phyloP scores from a whole-genome alignment of 1,140 invertebrate species.

The Tribolium madens region DNA sequence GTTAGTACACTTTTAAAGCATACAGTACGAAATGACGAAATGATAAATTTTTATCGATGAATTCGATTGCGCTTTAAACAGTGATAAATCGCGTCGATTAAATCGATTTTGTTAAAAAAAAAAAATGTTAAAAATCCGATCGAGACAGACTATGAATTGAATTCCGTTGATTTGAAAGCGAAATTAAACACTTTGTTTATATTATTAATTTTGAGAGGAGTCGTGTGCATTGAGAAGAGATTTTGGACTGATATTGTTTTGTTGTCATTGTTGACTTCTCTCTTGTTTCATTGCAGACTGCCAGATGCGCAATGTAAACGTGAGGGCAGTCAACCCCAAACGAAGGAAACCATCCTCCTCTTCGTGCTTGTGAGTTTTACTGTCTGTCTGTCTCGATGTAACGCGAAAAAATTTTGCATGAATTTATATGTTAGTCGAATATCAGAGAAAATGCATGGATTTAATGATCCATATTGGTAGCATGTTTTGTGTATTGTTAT shows the following conservation, averaged over 20 bases:
- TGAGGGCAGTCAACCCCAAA: slow-evolving; percentile 80
- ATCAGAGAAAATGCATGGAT: slow-evolving; percentile 49
- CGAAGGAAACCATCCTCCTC: slow-evolving; percentile 77
- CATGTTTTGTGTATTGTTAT: slow-evolving; percentile 31
- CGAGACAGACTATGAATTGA: slow-evolving; percentile 35
- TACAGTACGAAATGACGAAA: slow-evolving; percentile 42
- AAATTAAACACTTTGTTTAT: slow-evolving; percentile 19
- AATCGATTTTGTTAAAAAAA: slow-evolving; percentile 31
- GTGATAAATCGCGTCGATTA: slow-evolving; percentile 8
- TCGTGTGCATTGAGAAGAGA: slow-evolving; percentile 26
- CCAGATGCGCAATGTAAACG: slow-evolving; percentile 81
- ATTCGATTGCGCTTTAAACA: slow-evolving; percentile 31
- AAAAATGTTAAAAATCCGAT: slow-evolving; percentile 32
- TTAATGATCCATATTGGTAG: slow-evolving; percentile 26
- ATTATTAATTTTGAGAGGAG: slow-evolving; percentile 35
- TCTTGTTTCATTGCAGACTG: slow-evolving; percentile 77
- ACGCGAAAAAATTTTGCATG: slow-evolving; percentile 55
- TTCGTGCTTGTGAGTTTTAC: slow-evolving; percentile 76
- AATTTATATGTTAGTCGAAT: slow-evolving; percentile 30
- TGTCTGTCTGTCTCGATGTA: slow-evolving; percentile 73
- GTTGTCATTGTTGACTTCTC: slow-evolving; percentile 67
- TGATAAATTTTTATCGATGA: slow-evolving; percentile 37
- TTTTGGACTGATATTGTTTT: slow-evolving; percentile 57
- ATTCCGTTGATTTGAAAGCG: not conserved
- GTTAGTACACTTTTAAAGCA: slow-evolving; percentile 44